Percentiles rank a stretch among this genome's conserved stretches.
Conservation (phyloP, 2,888 invertebrate species). For the Apantesis nais region DNA sequence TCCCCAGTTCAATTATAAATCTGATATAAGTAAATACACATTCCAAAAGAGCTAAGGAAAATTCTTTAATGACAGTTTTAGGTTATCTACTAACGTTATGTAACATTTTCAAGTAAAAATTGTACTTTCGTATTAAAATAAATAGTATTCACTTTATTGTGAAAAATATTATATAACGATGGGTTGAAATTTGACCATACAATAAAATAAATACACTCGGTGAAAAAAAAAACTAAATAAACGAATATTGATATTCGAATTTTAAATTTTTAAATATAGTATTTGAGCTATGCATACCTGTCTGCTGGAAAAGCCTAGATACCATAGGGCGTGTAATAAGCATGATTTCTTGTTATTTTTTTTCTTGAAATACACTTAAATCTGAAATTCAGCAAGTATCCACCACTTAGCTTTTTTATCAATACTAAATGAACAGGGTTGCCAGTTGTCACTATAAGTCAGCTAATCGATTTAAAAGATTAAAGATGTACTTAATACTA, state of each 20-base stretch:
- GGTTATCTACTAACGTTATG: conserved; percentile 69
- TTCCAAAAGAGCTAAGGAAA: background rate
- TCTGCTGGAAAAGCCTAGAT: conserved; percentile 71
- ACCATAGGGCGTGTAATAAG: conserved; percentile 66
- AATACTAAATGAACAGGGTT: background rate
- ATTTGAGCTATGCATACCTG: conserved; percentile 56
- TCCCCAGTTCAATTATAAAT: background rate
- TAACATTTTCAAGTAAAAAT: conserved; percentile 48
- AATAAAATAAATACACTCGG: background rate
- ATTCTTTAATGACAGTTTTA: conserved; percentile 29
- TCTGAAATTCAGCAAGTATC: background rate
- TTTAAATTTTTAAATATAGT: background rate
- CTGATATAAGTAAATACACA: background rate
- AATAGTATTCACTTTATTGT: background rate
- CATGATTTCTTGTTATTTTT: conserved; percentile 56
- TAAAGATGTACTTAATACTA: too few relatives aligned
- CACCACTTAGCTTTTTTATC: background rate
- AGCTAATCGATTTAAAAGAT: background rate
- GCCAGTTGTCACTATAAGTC: background rate
- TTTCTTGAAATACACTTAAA: conserved; percentile 1
- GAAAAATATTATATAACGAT: too few relatives aligned
- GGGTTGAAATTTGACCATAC: background rate
- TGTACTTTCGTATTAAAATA: background rate
- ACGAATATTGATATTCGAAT: conserved; percentile 26
- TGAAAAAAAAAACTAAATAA: conserved; percentile 23